These are phyloP conservation scores for Epizoanthus illoricatus DNA, from an alignment of 92 coral and sea anemone genomes.

Conservation along the genomic window DNA sequence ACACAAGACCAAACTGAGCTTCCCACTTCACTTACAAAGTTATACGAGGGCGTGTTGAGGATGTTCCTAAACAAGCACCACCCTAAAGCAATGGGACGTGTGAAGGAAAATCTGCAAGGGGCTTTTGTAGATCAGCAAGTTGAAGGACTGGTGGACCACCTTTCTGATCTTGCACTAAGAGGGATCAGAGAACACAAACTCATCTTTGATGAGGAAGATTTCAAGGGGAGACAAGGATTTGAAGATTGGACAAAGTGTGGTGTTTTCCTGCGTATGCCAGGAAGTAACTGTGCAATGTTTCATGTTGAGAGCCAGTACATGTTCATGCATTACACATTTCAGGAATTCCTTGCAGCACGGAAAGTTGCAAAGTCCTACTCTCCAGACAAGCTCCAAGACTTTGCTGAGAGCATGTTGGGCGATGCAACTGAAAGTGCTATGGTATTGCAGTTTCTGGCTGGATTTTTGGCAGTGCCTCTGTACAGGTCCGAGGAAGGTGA, in stretches of 20 bases:
- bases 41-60: conserved; percentile 34
- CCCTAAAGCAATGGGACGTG: conserved; percentile 29
- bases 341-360: conserved; percentile 37
- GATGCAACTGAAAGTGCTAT: conserved; percentile 39
- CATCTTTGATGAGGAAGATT: conserved; percentile 31
- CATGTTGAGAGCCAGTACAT: conserved; percentile 37
- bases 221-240: conserved; percentile 26
- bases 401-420: conserved; percentile 22
- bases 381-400: not conserved
- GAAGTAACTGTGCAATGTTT: conserved; percentile 28
- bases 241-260: conserved; percentile 38
- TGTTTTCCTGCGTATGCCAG: conserved; percentile 31
- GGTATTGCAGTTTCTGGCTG: conserved; percentile 39
- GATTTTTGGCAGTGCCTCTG: conserved; percentile 36
- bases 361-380: conserved; percentile 27
- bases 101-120: conserved; percentile 27
- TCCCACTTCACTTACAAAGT: conserved; percentile 24
- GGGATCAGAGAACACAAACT: conserved; percentile 37
- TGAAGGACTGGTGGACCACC: conserved; percentile 24
- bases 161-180: conserved; percentile 26
- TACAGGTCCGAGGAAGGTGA: conserved; percentile 22
- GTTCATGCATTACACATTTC: conserved; percentile 39
- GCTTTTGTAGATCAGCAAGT: conserved; percentile 29
- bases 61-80: conserved; percentile 38
- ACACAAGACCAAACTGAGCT: conserved; percentile 36